phyloP scores from a whole-genome alignment of 1,140 invertebrate species.

The Drosophila mauritiana region DNA sequence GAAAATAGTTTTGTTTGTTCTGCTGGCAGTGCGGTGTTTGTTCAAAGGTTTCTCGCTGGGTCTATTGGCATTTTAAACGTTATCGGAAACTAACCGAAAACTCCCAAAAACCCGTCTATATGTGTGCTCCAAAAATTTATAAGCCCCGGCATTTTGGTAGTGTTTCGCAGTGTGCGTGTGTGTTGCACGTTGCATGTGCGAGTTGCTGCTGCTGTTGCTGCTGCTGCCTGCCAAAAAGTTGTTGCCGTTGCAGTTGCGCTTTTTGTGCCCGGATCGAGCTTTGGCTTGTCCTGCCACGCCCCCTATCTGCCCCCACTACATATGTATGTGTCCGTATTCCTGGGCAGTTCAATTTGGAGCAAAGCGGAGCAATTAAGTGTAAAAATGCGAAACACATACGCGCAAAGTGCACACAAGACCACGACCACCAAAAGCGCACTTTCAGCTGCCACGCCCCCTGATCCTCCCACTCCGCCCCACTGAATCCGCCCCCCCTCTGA shows the following conservation, averaged over 20 bases:
- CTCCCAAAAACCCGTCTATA: constrained; percentile 55
- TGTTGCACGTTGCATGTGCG: constrained; percentile 2
- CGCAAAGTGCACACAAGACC: constrained; percentile 69
- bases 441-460: constrained; percentile 26
- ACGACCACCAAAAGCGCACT: constrained; percentile 32
- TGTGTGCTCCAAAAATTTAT: constrained; percentile 58
- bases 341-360: constrained; percentile 72
- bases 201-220: not conserved
- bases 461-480: not conserved
- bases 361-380: constrained; percentile 80
- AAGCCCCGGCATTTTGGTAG: constrained; percentile 44
- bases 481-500: constrained; percentile 6
- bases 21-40: constrained; percentile 54
- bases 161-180: constrained; percentile 11
- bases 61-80: constrained; percentile 79
- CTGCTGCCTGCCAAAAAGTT: constrained; percentile 52
- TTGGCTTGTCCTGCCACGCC: constrained; percentile 16
- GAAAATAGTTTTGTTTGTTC: constrained; percentile 74
- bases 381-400: constrained; percentile 82
- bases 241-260: constrained; percentile 72
- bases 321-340: constrained; percentile 4
- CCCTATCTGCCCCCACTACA: not conserved
- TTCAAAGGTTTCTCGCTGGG: constrained; percentile 51
- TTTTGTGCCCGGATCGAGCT: constrained; percentile 46
- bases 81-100: constrained; percentile 77